A percentile compares a stretch with the other conserved stretches of the same genome.
phyloP scores from a whole-genome alignment of 2,113 vertebrate genomes.

The Gorilla gorilla region DNA sequence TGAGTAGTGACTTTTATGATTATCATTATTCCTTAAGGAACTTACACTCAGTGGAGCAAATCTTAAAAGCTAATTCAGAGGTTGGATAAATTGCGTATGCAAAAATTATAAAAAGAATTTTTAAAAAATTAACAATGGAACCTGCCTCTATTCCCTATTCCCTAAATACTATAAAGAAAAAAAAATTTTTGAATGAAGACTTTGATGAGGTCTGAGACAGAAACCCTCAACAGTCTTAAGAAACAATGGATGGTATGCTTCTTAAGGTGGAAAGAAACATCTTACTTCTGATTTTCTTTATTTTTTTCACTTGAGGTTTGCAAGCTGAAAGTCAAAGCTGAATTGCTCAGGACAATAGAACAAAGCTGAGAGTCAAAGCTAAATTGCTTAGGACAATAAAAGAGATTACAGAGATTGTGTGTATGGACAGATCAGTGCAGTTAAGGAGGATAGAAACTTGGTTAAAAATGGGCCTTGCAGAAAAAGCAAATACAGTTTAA shows the following conservation, averaged over 20 bases:
- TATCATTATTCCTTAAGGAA: neutral
- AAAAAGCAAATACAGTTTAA: neutral
- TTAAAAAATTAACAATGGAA: neutral
- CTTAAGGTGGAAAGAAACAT: conserved; percentile 7
- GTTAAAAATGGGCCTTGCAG: neutral
- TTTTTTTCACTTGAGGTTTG: neutral
- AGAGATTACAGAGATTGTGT: neutral
- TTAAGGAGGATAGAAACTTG: neutral
- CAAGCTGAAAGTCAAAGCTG: neutral
- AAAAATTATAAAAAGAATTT: neutral
- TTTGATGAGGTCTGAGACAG: conserved; percentile 24
- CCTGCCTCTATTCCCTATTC: neutral
- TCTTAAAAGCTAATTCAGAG: neutral
- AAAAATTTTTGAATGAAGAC: neutral
- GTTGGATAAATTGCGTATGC: neutral
- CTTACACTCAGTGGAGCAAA: neutral
- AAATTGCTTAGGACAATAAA: neutral
- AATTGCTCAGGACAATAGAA: neutral
- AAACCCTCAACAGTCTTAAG: neutral
- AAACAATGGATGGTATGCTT: neutral
- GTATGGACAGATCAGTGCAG: neutral
- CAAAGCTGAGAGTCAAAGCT: neutral
- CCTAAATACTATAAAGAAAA: neutral
- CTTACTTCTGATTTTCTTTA: neutral
- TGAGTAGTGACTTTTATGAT: neutral